Base-by-base conservation (phyloP, 92 coral and sea anemone species). In the Phymanthus crucifer region DNA sequence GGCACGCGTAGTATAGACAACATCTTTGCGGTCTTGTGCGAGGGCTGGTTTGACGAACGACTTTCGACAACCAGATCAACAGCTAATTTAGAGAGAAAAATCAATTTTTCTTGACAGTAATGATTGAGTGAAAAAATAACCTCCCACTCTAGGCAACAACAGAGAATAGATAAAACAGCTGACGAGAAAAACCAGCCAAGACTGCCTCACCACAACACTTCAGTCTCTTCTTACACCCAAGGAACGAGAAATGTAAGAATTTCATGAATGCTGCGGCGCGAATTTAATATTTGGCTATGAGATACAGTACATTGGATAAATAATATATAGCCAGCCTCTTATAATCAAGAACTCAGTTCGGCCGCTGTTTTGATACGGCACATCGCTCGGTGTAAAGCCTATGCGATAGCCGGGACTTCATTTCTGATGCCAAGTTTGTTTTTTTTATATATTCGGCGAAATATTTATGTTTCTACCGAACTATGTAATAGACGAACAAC, bases 111-210 rank as follows among this genome's bases (percentile, higher is more conserved):
- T 64, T 77, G 45, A 33, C 57, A 77, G 45, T 77, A 65, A 29
- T 29, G 68, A 77, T 64, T 61, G 68, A 56, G 57, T 35, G 69
- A 75, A 46, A 74, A 77, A 61, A 77, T 17, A 61, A 26, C 68
- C 81, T 61, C 81, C 81, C 81, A 77, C 81, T 13, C 81, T 64
- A 6, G 23, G 47, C 72, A 38, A 54, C 64, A 52, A 36, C 48
- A 2, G 40, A 35, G 70, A 77, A 77, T 47, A 18, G 57, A 10
- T 6, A 26, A 40, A 8, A 69, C 81, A 77, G 81, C 71, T 77
- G 81, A 77, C 81, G 38, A 61, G 68, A 61, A 61, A 61, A 61
- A 61, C 68, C 17, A 61, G 32, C 4, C 68, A 61, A 24, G 68
- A 27, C n/a, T n/a, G n/a, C 17, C 36, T 29, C 68, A 27, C 3